A percentile compares a stretch with the other conserved stretches of the same genome.
Conservation (phyloP, 2,797 vertebrate genomes). For the Vultur gryphus region DNA sequence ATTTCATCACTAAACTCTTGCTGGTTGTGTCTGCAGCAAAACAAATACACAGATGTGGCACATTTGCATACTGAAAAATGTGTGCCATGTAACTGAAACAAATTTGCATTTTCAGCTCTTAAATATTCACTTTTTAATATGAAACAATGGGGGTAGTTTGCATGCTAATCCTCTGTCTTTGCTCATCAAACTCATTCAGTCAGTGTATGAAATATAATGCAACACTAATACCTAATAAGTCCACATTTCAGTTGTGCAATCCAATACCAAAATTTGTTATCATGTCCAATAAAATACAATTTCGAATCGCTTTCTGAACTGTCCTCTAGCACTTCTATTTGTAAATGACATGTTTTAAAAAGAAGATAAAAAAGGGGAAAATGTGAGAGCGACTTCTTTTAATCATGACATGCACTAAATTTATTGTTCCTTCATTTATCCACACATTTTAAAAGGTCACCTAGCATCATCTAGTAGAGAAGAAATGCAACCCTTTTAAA, state of each 20-base stretch:
- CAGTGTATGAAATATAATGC: conserved; percentile 30
- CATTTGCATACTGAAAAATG: conserved; percentile 72
- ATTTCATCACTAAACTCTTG: conserved; percentile 81
- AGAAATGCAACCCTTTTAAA: conserved; percentile 56
- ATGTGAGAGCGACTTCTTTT: conserved; percentile 41
- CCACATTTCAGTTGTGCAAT: conserved; percentile 38
- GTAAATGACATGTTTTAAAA: conserved; percentile 25
- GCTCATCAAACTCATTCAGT: conserved; percentile 60
- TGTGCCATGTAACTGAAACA: conserved; percentile 57
- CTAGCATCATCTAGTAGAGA: conserved; percentile 17
- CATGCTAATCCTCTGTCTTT: conserved; percentile 46
- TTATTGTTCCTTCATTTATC: conserved; percentile 64
- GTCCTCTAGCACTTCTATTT: conserved; percentile 2
- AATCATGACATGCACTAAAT: conserved; percentile 60
- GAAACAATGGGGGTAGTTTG: conserved; percentile 58
- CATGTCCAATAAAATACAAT: conserved; percentile 26
- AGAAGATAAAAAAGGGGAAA: conserved; percentile 40
- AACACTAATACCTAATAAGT: conserved; percentile 22
- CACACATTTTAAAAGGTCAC: conserved; percentile 63
- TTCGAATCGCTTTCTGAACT: conserved; percentile 37
- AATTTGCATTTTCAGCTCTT: conserved; percentile 70
- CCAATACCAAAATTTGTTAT: conserved; percentile 40
- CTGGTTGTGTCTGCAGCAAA: conserved; percentile 77
- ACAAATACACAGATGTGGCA: conserved; percentile 81
- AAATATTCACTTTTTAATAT: conserved; percentile 65